Evolutionary conservation across 2,113 vertebrate genomes (phyloP), one percentile per base, ranked within the genome.

Genomic region (Gracilinanus agilis): DNA sequence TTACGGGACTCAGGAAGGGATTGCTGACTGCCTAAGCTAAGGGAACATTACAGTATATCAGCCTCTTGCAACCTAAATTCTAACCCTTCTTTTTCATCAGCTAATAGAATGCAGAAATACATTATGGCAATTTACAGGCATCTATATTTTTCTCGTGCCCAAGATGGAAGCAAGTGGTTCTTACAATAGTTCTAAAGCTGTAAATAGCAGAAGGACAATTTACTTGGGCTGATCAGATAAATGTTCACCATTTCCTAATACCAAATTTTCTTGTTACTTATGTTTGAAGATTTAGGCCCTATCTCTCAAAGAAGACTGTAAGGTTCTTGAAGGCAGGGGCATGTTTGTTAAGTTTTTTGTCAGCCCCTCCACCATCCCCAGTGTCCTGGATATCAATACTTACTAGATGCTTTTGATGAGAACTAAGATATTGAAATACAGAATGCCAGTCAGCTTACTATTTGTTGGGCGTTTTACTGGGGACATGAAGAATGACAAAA

Each of bases 1-100:
- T 98, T 96, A 91, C 11, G 98, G 97, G 98, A 97, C 92, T 91
- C 10, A 54, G 95, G 96, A 93, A 95, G 92, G 90, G 95, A 96
- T 58, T 96, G 94, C 61, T 97, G 96, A 96, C 96, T 93, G 88
- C 0, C 89, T 96, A 95, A 58, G 34, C 94, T 95, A 92, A 93
- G 61, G 93, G 90, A 88, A 91, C 92, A 53, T 25, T 95, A 95
- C 94, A 88, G 90, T 96, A 53, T 89, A 97, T 98, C 95, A 96
- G 97, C 55, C 34, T 55, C 94, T 94, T 9, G 25, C 55, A 53
- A 55, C 19, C 56, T 90, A 93, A 96, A 96, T 96, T 56, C n/a
- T 55, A 92, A 95, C 44, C 92, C 67, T 97, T 94, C 55, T 92
- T 88, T 90, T 97, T 97, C 96, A 90, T 93, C 88, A 10, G 90